Percentiles rank a stretch among this genome's conserved stretches.
Evolutionary conservation across 2,113 vertebrate genomes (phyloP).

Genomic region (Cacatua alba): DNA sequence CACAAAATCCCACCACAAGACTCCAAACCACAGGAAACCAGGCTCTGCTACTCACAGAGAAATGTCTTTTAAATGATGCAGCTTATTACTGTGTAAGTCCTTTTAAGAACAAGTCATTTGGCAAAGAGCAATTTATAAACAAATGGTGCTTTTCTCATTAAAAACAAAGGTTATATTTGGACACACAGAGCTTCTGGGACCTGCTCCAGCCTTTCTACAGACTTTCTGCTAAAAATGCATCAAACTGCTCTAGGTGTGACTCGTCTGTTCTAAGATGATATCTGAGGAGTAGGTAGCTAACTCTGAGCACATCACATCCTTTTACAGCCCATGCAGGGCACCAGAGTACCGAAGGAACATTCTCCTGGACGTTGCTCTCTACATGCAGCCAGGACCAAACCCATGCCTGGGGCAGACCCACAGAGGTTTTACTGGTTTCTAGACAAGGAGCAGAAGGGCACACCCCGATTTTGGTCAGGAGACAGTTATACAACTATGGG

Average conservation of each 20-base stretch:
- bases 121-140: background rate
- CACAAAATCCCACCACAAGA: background rate
- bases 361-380: accelerated
- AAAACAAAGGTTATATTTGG: background rate
- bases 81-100: conserved; percentile 12
- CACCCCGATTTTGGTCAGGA: background rate
- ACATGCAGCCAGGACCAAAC: background rate
- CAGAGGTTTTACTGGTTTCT: background rate
- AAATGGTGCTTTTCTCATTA: background rate
- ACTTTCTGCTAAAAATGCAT: background rate
- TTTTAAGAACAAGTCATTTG: background rate
- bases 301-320: background rate
- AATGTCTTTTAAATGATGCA: conserved; percentile 27
- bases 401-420: background rate
- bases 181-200: background rate
- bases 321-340: background rate
- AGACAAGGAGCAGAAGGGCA: background rate
- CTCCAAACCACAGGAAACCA: conserved; percentile 5
- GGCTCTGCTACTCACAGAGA: background rate
- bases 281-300: background rate
- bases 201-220: background rate
- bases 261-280: background rate
- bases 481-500: background rate
- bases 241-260: background rate
- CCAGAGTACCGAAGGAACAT: background rate